Evolutionary conservation across 2,797 vertebrate species (phyloP).

Genomic region (Xenops minutus): DNA sequence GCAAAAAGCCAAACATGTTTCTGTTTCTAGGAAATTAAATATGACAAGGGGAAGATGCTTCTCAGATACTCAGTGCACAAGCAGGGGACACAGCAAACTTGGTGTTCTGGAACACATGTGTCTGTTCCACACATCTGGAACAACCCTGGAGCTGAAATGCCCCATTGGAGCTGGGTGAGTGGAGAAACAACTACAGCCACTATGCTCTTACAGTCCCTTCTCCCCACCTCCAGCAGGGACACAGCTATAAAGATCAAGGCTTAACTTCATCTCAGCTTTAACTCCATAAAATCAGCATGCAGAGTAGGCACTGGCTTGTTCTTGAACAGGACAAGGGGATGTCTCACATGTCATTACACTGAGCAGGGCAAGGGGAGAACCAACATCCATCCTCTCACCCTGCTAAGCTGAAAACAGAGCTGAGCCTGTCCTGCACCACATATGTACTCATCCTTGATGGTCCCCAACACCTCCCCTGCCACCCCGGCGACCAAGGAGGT

Average conservation of each 20-base stretch:
- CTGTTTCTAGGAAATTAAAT: accelerated
- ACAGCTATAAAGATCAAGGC: background rate
- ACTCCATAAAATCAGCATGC: background rate
- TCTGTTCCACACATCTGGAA: background rate
- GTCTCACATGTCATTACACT: accelerated
- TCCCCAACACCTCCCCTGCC: background rate
- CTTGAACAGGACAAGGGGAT: background rate
- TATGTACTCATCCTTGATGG: accelerated
- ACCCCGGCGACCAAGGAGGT: accelerated
- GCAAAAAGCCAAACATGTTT: background rate
- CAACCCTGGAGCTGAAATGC: background rate
- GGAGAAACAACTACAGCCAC: background rate
- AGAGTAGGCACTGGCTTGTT: background rate
- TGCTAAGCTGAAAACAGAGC: background rate
- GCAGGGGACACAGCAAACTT: background rate
- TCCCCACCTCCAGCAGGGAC: background rate
- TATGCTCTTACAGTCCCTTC: background rate
- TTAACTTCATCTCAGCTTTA: background rate
- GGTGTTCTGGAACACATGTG: background rate
- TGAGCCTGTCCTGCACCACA: background rate
- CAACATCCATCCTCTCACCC: background rate
- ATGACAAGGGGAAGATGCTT: accelerated
- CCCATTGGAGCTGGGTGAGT: accelerated
- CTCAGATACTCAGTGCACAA: background rate
- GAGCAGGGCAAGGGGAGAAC: background rate